Conservation (phyloP, 2,888 invertebrate genomes). For the Rotaria magnacalcarata region DNA sequence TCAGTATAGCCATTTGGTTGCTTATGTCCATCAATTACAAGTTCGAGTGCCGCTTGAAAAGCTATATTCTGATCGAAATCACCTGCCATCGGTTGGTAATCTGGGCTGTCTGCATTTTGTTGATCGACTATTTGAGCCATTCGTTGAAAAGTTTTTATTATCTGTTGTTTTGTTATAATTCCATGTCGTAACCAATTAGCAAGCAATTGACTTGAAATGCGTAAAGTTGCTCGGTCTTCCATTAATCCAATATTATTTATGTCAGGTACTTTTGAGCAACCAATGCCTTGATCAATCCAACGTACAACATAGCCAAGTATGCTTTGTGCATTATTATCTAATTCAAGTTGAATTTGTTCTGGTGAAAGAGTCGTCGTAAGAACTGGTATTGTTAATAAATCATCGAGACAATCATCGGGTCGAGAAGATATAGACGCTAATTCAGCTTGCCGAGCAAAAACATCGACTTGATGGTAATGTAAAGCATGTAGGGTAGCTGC, state of each 20-base stretch:
- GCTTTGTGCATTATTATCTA: conserved; percentile 7
- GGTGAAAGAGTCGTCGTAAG: not conserved
- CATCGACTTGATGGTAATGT: conserved; percentile 4
- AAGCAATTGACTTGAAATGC: not conserved
- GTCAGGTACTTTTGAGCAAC: not conserved
- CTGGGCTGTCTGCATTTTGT: not conserved
- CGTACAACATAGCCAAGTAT: conserved; percentile 1
- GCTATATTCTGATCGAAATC: not conserved
- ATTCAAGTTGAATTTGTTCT: not conserved
- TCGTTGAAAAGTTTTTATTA: not conserved
- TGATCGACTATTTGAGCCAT: not conserved
- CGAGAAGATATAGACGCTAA: not conserved
- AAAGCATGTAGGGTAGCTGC: not conserved
- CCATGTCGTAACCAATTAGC: conserved; percentile 4
- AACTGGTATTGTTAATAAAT: not conserved
- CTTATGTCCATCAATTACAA: not conserved
- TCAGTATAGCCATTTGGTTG: not conserved
- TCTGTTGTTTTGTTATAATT: not conserved
- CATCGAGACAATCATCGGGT: not conserved
- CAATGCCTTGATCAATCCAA: conserved; percentile 1
- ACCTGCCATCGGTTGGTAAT: not conserved
- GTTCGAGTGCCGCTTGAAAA: conserved; percentile 2
- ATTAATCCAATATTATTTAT: conserved; percentile 6
- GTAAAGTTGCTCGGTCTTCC: conserved; percentile 14
- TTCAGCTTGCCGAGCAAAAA: not conserved